Conservation (phyloP, 23 tunicate species). For the Diplosoma virens region DNA sequence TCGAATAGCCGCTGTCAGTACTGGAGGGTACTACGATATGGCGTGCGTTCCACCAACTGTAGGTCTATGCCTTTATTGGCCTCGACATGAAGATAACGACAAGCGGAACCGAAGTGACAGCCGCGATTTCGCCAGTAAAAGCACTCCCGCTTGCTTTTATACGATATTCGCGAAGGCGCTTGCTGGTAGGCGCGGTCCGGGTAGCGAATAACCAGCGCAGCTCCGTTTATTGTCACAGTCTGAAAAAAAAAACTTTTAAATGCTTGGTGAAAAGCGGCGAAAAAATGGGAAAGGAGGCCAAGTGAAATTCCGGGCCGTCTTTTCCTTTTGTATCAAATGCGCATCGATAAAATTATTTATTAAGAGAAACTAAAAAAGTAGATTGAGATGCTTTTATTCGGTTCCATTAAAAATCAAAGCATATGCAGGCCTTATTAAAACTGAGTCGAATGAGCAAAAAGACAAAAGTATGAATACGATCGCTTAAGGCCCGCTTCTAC, state of each 20-base stretch:
- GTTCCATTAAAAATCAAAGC: no score
- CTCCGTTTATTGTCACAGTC: conserved; percentile 23
- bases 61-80: conserved; percentile 46
- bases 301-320: no score
- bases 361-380: neutral
- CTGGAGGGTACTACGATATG: conserved; percentile 6
- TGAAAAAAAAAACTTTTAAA: neutral
- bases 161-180: neutral
- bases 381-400: neutral
- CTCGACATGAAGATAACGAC: conserved; percentile 39
- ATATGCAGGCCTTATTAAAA: no score
- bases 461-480: no score
- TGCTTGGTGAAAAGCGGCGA: neutral
- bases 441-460: no score
- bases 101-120: conserved; percentile 51
- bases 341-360: neutral
- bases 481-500: no score
- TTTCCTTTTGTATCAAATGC: no score
- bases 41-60: conserved; percentile 24
- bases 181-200: conserved; percentile 49
- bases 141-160: conserved; percentile 37
- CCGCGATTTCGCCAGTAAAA: conserved; percentile 53
- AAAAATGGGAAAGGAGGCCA: neutral
- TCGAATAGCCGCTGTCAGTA: conserved; percentile 1
- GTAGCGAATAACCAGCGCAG: conserved; percentile 27